These are phyloP conservation scores for Riptortus pedestris DNA, from an alignment of 1,140 invertebrate genomes.

Conservation along the genomic window DNA sequence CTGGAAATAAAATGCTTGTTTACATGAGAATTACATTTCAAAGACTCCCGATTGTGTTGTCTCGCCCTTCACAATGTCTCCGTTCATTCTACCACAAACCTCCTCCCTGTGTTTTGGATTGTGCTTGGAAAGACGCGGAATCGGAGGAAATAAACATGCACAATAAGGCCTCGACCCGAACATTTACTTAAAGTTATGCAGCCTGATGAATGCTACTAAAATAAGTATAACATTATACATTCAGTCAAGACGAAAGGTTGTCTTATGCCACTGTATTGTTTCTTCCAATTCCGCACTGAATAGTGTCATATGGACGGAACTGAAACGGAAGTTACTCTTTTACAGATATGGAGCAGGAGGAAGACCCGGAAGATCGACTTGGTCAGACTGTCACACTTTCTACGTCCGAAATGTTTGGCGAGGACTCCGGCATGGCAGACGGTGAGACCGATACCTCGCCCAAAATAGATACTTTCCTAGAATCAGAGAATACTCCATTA, in stretches of 20 bases:
- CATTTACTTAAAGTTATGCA: no score
- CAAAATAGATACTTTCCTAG: constrained; percentile 20
- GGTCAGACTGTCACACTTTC: constrained; percentile 14
- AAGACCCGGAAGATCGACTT: constrained; percentile 23
- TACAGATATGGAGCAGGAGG: constrained; percentile 26
- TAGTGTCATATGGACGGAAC: not conserved
- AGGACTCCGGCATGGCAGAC: constrained; percentile 13
- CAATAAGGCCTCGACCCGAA: no score
- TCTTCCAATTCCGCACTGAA: constrained; percentile 14
- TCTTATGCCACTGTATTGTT: not conserved
- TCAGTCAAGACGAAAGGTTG: not conserved
- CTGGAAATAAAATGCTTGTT: not conserved
- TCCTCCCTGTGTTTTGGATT: not conserved
- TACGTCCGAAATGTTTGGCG: not conserved
- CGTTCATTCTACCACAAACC: constrained; percentile 1
- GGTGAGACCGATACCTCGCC: constrained; percentile 16
- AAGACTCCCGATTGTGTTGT: not conserved
- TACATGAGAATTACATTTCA: no score
- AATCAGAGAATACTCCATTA: constrained; percentile 9
- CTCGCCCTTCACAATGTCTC: not conserved
- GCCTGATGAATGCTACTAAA: no score
- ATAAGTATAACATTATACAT: not conserved
- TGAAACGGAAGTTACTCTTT: constrained; percentile 18
- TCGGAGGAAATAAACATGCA: constrained; percentile 16
- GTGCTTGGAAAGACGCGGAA: constrained; percentile 4